Percentiles rank a stretch among this genome's conserved stretches.
Conservation (phyloP, 2,797 vertebrate species). For the Pitangus sulphuratus region DNA sequence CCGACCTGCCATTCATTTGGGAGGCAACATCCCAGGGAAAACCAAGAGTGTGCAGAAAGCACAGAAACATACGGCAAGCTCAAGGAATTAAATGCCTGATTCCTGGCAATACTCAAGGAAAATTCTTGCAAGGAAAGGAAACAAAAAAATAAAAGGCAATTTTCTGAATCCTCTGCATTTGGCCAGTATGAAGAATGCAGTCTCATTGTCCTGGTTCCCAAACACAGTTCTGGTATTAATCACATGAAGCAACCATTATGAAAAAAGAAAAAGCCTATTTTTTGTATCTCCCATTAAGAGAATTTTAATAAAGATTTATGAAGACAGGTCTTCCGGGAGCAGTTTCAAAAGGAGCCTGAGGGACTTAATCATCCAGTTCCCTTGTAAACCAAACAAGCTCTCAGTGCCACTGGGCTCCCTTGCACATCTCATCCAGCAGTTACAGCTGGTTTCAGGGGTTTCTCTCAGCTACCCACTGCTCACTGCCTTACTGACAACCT, state of each 20-base stretch:
- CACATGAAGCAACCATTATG: background rate
- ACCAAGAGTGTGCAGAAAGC: background rate
- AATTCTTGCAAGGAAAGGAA: background rate
- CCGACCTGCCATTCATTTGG: background rate
- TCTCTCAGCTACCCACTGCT: background rate
- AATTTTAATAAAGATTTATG: background rate
- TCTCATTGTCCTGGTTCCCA: background rate
- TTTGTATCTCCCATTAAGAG: background rate
- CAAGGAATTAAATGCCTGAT: background rate
- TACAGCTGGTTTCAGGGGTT: background rate
- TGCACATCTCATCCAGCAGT: background rate
- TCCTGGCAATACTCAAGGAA: background rate
- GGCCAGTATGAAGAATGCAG: background rate
- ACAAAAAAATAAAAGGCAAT: too few species aligned
- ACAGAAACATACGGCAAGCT: rapidly evolving
- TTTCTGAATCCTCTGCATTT: background rate
- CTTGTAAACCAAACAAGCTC: background rate
- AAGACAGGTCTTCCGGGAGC: background rate
- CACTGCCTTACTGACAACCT: rapidly evolving
- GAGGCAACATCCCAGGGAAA: background rate
- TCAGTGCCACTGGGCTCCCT: background rate
- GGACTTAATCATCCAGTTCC: background rate
- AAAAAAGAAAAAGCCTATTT: background rate
- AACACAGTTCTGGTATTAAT: background rate
- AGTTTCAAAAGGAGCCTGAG: background rate